Evolutionary conservation across 2,888 invertebrate genomes (phyloP).

Genomic region (Tiphia femorata): DNA sequence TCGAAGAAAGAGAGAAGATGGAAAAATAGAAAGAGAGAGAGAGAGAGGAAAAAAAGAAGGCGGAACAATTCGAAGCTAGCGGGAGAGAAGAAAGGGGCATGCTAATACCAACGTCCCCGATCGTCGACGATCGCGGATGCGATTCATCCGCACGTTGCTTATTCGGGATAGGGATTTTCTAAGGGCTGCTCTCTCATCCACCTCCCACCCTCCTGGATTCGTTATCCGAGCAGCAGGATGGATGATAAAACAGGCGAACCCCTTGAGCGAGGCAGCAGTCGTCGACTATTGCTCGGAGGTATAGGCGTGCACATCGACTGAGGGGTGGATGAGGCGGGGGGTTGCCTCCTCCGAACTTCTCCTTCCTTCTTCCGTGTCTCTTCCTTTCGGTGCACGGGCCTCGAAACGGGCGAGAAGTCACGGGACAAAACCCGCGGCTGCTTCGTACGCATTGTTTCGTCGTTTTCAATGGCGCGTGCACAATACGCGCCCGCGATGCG

Average conservation of each 20-base stretch:
- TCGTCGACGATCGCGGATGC: no score
- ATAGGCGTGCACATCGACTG: not conserved
- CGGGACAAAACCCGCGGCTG: conserved; percentile 61
- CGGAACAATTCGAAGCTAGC: conserved; percentile 18
- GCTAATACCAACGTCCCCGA: no score
- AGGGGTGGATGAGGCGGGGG: not conserved
- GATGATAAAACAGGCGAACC: no score
- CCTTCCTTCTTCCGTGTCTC: conserved; percentile 14
- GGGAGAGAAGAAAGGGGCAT: no score
- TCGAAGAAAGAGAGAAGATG: not conserved
- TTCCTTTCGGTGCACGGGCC: conserved; percentile 46
- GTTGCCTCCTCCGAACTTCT: not conserved
- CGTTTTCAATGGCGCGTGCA: conserved; percentile 58
- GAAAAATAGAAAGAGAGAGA: no score
- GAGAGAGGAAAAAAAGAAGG: conserved; percentile 13
- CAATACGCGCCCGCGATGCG: conserved; percentile 55
- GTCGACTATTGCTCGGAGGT: no score
- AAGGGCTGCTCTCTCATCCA: no score
- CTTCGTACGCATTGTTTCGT: conserved; percentile 61
- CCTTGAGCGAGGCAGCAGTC: no score
- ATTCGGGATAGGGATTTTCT: no score
- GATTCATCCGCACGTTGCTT: no score
- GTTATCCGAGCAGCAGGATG: no score
- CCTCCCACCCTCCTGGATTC: no score
- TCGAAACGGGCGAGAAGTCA: conserved; percentile 56